Conservation (phyloP, 92 coral and sea anemone genomes). For the Porites lobata region DNA sequence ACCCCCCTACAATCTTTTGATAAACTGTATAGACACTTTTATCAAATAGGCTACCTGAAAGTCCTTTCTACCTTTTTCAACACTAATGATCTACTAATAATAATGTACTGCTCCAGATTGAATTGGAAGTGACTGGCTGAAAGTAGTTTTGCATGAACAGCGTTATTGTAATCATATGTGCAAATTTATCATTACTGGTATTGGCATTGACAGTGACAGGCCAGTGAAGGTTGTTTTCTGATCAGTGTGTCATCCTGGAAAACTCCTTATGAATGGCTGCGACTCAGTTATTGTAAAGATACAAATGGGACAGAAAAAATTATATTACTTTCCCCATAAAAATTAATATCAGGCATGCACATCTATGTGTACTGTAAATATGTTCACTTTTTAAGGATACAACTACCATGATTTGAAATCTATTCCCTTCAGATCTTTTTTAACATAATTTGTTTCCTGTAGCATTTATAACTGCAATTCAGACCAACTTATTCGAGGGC, state of each 20-base stretch:
- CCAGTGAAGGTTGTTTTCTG: neutral
- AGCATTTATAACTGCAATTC: slow-evolving; percentile 43
- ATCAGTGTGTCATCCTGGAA: slow-evolving; percentile 7
- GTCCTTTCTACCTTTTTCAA: slow-evolving; percentile 10
- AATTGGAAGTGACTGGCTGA: slow-evolving; percentile 13
- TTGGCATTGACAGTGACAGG: slow-evolving; percentile 5
- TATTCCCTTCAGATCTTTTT: neutral
- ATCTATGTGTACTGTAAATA: no score
- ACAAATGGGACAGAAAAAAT: slow-evolving; percentile 15
- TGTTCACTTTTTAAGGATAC: neutral
- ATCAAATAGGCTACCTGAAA: neutral
- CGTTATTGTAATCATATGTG: slow-evolving; percentile 6
- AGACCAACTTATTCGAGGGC: slow-evolving; percentile 42
- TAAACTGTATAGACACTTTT: slow-evolving; percentile 1
- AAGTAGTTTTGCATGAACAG: slow-evolving; percentile 3
- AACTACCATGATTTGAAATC: slow-evolving; percentile 7
- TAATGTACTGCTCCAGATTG: slow-evolving; percentile 1
- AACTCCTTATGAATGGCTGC: slow-evolving; percentile 1
- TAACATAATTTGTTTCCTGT: slow-evolving; percentile 35
- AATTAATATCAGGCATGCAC: no score
- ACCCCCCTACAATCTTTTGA: slow-evolving; percentile 6
- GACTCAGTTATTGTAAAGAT: slow-evolving; percentile 10
- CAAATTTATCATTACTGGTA: neutral
- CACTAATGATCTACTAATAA: neutral
- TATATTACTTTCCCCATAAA: neutral